Percentiles rank a stretch among this genome's conserved stretches.
Conservation (phyloP, 2,888 invertebrate genomes). For the Leptopilina myrica region DNA sequence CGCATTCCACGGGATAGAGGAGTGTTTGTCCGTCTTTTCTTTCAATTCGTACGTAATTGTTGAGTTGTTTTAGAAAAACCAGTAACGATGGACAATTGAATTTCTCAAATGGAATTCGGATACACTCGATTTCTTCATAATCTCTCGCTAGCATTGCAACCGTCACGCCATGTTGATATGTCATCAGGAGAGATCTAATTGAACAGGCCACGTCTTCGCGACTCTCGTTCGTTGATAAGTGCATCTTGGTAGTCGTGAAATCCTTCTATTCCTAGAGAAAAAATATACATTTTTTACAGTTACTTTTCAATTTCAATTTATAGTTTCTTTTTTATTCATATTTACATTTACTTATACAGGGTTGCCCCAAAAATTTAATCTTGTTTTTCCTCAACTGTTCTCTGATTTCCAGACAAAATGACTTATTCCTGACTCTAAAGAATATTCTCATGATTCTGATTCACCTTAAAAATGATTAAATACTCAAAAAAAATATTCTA, state of each 20-base stretch:
- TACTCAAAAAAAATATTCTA: no score
- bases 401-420: no score
- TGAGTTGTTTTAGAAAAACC: not conserved
- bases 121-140: constrained; percentile 1
- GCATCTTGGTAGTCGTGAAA: not conserved
- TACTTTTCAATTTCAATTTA: no score
- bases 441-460: no score
- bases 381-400: no score
- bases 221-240: not conserved
- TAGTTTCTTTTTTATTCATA: no score
- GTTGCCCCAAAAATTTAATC: no score
- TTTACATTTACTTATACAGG: no score
- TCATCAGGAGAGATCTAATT: constrained; percentile 10
- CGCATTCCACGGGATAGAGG: not conserved
- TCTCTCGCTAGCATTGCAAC: not conserved
- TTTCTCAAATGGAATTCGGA: not conserved
- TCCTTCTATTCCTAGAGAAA: no score
- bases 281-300: no score
- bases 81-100: not conserved
- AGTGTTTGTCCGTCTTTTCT: not conserved
- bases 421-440: no score
- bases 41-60: not conserved
- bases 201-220: not conserved
- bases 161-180: constrained; percentile 4
- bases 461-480: no score